These are phyloP conservation scores for Cyclopterus lumpus DNA, from an alignment of 2,797 vertebrate genomes.

Conservation along the genomic window DNA sequence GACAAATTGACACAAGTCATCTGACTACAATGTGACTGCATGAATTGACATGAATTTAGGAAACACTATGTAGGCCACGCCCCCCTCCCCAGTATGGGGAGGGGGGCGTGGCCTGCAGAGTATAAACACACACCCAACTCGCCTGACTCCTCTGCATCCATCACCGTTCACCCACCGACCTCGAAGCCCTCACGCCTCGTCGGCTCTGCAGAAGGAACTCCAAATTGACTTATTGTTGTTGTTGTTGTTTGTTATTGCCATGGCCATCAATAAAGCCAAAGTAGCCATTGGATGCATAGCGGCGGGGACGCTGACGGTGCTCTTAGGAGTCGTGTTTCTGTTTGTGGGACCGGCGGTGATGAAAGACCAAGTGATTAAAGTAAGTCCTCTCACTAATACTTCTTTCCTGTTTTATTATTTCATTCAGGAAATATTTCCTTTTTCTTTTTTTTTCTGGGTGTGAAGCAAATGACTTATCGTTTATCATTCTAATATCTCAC, in stretches of 20 bases:
- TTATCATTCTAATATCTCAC: neutral
- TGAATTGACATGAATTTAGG: neutral
- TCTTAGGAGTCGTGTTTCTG: conserved; percentile 71
- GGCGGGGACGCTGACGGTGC: conserved; percentile 53
- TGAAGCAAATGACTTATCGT: neutral
- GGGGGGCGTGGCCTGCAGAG: neutral
- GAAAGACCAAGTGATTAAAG: conserved; percentile 80
- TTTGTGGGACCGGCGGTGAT: conserved; percentile 78
- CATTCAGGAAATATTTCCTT: too few relatives aligned
- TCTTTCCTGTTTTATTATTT: too few relatives aligned
- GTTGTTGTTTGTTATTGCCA: conserved; percentile 16
- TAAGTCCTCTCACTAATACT: conserved; percentile 45
- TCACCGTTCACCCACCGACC: neutral
- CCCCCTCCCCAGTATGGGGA: too few relatives aligned
- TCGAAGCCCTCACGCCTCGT: neutral
- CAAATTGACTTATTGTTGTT: neutral
- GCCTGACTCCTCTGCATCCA: neutral
- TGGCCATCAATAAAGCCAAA: conserved; percentile 72
- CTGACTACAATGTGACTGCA: conserved; percentile 4
- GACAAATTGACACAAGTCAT: neutral
- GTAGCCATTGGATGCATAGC: conserved; percentile 65
- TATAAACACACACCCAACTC: conserved; percentile 40
- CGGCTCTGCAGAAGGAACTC: neutral
- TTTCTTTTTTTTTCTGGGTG: too few relatives aligned
- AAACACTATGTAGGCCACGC: neutral